Evolutionary conservation across 2,113 vertebrate genomes (phyloP), one percentile per base, ranked within the genome.

Genomic region (Lampris incognitus): DNA sequence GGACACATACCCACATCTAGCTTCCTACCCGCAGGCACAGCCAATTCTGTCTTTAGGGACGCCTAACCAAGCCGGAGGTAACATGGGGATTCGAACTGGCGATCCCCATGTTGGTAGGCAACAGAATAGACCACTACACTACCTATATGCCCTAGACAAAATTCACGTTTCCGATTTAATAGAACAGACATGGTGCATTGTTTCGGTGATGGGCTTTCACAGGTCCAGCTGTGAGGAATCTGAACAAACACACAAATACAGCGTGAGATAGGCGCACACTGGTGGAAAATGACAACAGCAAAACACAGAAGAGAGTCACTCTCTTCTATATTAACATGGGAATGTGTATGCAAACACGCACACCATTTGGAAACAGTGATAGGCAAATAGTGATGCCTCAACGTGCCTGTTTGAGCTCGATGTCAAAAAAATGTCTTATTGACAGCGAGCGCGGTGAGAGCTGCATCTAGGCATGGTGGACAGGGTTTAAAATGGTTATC

Each of bases 111-210:
- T 24, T 24, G 24, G 24, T 24, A 24, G 24, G 24, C 24, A 24
- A 24, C 24, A 24, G 24, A 24, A 24, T 24, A 24, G 24, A 24
- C 24, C 24, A 0, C 24, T 24, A 24, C 24, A 0, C 24, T 24
- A 24, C 24, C 24, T 24, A 24, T 24, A 24, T 24, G 24, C 24
- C 24, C 24, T 55, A 49, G 7, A 67, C 66, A 72, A 50, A 78
- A 56, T 42, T 54, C n/a, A 9, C 73, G n/a, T 58, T 60, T 46
- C 42, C 50, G 54, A 65, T 77, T 78, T 50, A 75, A 84, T 81
- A 63, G 38, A 69, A 54, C 48, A 3, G 51, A 76, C 48, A 66
- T 70, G 68, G 38, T 9, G 56, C 46, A 72, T 4, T 62, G 44
- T 69, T 55, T 49, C 3, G 36, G 42, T 46, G 9, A 38, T n/a